Base-by-base conservation (phyloP, 2,797 vertebrate genomes). In the Numenius phaeopus region DNA sequence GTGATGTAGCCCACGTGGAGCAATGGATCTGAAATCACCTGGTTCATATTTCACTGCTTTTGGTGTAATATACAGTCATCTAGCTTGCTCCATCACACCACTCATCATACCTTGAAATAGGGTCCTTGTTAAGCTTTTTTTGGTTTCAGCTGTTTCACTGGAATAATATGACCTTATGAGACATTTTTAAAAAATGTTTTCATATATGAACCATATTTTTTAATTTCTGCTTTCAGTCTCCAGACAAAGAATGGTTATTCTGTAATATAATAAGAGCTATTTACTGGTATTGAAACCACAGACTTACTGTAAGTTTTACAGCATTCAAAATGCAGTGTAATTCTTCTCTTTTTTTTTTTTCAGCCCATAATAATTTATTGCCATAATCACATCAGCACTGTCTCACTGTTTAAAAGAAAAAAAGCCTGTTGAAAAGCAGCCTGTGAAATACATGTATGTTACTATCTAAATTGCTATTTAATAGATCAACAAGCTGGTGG, bases 201-300 rank as follows among this genome's bases (percentile, higher is more conserved):
- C 26, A 95, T 95, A 90, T 79, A 94, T 62, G 54, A 96, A 65
- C 70, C 23, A 71, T 95, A 93, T 84, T 96, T 97, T 96, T 92
- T 87, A 97, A 97, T 96, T 95, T 97, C 94, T 97, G 82, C 94
- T 95, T 96, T 96, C 82, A 93, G 54, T 57, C 59, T 96, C 89
- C 72, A 92, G 96, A 97, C 86, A 97, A 98, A 98, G 97, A 96
- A 90, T 49, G n/a, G 39, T 80, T 94, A 96, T 98, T 97, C 96
- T 98, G 93, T 93, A 95, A 94, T 66, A 93, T 86, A 98, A 89
- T 89, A 97, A 97, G 77, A 94, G 46, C 82, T 97, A 98, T 97
- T 98, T 98, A 97, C 97, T 96, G 91, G 81, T 94, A 97, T 96
- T 73, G 75, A 97, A 98, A 97, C 84, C 84, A 80, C 83, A 97